Percentiles rank a stretch among this genome's conserved stretches.
Evolutionary conservation across 2,888 invertebrate species (phyloP).

Genomic region (Thymelicus lineola): DNA sequence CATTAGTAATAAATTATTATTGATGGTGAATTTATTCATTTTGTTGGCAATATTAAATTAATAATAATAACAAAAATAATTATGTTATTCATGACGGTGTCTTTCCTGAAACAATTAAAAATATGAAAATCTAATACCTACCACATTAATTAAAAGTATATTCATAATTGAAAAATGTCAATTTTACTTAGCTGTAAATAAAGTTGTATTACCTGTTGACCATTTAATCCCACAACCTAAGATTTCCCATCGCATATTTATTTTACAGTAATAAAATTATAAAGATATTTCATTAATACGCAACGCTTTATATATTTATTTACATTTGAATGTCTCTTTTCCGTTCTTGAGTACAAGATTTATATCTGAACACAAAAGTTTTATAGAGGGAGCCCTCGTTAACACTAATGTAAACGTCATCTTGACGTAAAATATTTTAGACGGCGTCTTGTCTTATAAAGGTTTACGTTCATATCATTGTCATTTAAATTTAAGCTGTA

Average conservation of each 20-base stretch:
- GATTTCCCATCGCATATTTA: slow-evolving; percentile 33
- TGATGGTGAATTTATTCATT: too few relatives aligned
- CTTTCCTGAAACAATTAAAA: too few relatives aligned
- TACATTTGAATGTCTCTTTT: slow-evolving; percentile 67
- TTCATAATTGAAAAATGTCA: too few relatives aligned
- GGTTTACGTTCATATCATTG: slow-evolving; percentile 64
- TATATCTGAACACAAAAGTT: slow-evolving; percentile 75
- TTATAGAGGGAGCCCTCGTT: slow-evolving; percentile 78
- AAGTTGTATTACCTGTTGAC: neutral
- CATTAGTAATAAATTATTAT: too few relatives aligned
- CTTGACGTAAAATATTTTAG: slow-evolving; percentile 68
- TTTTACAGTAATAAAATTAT: slow-evolving; percentile 58
- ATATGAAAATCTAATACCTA: too few relatives aligned
- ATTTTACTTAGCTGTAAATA: neutral
- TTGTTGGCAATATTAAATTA: too few relatives aligned
- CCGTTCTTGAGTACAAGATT: slow-evolving; percentile 63
- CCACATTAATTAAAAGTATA: too few relatives aligned
- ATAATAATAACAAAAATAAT: too few relatives aligned
- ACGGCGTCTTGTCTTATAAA: slow-evolving; percentile 60
- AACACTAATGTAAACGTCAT: slow-evolving; percentile 79
- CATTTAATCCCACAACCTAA: slow-evolving; percentile 24
- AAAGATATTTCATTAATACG: slow-evolving; percentile 67
- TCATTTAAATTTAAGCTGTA: slow-evolving; percentile 66
- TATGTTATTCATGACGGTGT: too few relatives aligned
- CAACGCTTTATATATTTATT: slow-evolving; percentile 71